A percentile compares a stretch with the other conserved stretches of the same genome.
Conservation (phyloP, 2,888 invertebrate genomes). For the Mantis religiosa region DNA sequence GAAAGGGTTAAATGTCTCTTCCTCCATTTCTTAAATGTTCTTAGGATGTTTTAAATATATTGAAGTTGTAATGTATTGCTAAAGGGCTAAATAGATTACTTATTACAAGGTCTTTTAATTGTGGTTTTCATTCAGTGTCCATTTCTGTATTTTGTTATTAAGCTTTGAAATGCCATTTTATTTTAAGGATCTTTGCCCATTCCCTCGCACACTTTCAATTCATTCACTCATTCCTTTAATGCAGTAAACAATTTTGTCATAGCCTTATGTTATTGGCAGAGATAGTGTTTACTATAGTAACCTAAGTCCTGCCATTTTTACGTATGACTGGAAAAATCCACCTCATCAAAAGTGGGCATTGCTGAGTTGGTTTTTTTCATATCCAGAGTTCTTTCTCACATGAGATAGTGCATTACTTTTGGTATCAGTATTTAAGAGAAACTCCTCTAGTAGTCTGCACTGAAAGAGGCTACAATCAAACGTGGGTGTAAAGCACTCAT, state of each 20-base stretch:
- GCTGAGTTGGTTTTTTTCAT: not conserved
- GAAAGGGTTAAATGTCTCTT: too few relatives aligned
- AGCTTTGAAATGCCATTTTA: not conserved
- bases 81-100: not conserved
- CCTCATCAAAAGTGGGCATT: not conserved
- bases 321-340: not conserved
- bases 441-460: not conserved
- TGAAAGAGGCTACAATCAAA: conserved; percentile 14
- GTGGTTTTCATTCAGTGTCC: not conserved
- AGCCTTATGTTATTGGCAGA: not conserved
- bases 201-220: not conserved
- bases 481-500: not conserved
- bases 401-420: not conserved
- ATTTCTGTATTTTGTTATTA: not conserved
- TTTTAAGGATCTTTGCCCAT: not conserved
- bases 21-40: too few relatives aligned
- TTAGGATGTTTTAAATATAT: too few relatives aligned
- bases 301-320: not conserved
- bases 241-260: not conserved
- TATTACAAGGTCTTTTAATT: not conserved
- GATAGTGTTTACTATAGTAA: not conserved
- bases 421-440: conserved; percentile 6
- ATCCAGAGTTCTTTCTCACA: too few relatives aligned
- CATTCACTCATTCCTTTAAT: not conserved
- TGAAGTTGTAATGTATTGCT: not conserved